These are phyloP conservation scores for Capitulum mitella DNA, from an alignment of 2,888 invertebrate species.

Conservation along the genomic window DNA sequence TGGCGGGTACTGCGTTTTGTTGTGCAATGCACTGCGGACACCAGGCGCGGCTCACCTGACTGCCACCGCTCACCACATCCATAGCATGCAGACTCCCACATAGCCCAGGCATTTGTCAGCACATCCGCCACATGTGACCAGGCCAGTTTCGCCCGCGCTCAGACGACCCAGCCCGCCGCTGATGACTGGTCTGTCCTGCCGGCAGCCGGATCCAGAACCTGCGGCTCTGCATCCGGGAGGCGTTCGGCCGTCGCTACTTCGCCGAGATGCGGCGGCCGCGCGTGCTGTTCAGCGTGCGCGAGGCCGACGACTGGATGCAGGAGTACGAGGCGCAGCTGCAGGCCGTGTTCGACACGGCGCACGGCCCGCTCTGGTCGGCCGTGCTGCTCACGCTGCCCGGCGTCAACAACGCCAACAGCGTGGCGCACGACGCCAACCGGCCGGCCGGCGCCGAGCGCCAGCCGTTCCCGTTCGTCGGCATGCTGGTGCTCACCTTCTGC, in stretches of 20 bases:
- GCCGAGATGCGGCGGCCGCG: slow-evolving; percentile 8
- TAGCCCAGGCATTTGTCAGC: too few species aligned
- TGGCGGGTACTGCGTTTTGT: too few species aligned
- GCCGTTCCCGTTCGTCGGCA: neutral
- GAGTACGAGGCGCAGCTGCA: slow-evolving; percentile 22
- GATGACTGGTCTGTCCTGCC: too few species aligned
- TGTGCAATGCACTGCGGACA: too few species aligned
- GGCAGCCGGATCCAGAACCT: slow-evolving; percentile 25
- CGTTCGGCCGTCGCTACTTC: slow-evolving; percentile 22
- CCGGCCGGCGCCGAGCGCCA: neutral
- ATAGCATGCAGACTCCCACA: too few species aligned
- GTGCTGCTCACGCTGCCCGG: slow-evolving; percentile 18
- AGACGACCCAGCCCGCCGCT: too few species aligned
- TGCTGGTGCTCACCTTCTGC: slow-evolving; percentile 31
- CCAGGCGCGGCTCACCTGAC: too few species aligned
- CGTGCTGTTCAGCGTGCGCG: neutral
- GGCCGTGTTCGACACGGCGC: slow-evolving; percentile 26
- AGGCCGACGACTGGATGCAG: slow-evolving; percentile 25
- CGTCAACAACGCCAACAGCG: slow-evolving; percentile 19
- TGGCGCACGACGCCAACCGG: neutral
- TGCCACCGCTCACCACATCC: too few species aligned
- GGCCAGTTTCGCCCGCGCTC: too few species aligned
- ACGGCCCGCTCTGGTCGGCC: slow-evolving; percentile 27
- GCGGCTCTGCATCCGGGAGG: slow-evolving; percentile 20
- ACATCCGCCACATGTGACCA: too few species aligned